Conservation (phyloP, 2,888 invertebrate species). For the Anoplius nigerrimus region DNA sequence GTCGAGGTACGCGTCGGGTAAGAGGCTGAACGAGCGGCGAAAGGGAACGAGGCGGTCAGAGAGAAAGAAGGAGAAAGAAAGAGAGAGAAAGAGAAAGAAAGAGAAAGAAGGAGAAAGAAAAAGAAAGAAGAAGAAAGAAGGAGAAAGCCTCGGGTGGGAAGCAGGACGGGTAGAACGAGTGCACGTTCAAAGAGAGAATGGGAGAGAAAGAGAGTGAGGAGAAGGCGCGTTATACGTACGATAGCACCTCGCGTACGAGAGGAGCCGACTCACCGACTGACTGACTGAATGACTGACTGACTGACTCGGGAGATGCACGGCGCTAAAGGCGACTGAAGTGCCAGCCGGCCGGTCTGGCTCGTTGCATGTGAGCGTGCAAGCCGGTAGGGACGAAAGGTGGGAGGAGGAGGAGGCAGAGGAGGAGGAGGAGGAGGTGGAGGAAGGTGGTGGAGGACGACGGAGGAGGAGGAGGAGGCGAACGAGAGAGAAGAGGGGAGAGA, state of each 20-base stretch:
- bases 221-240: conserved; percentile 20
- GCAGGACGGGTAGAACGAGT: not conserved
- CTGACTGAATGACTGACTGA: conserved; percentile 57
- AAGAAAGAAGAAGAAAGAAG: conserved; percentile 1
- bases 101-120: conserved; percentile 11
- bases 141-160: not conserved
- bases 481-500: conserved; percentile 1
- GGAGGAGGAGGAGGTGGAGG: conserved; percentile 33
- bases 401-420: conserved; percentile 22
- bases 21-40: not conserved
- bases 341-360: conserved; percentile 61
- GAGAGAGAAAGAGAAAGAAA: conserved; percentile 6
- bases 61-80: not conserved
- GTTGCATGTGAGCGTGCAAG: conserved; percentile 56
- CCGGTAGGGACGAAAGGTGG: conserved; percentile 26
- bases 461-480: conserved; percentile 34
- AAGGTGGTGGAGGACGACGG: conserved; percentile 33
- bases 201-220: conserved; percentile 7
- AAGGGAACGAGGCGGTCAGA: conserved; percentile 13
- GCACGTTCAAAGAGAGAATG: not conserved
- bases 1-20: no score
- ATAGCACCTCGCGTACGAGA: conserved; percentile 45
- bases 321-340: conserved; percentile 63
- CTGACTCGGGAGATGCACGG: conserved; percentile 61
- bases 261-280: conserved; percentile 49